These are phyloP conservation scores for Enoplosus armatus DNA, from an alignment of 2,797 vertebrate genomes.

Conservation along the genomic window DNA sequence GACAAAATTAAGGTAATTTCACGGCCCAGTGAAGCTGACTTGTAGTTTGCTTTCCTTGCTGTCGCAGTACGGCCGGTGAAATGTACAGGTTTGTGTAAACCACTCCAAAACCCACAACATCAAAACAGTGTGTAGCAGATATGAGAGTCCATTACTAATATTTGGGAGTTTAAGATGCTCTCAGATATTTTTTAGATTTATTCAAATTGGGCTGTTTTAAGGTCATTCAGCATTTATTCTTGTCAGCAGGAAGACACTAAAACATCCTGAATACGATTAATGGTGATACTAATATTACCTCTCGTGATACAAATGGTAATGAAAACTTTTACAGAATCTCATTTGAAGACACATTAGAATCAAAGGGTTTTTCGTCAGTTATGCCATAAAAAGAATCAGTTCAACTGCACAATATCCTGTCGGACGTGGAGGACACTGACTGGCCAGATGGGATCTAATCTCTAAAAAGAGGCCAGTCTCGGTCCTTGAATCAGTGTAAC, in stretches of 20 bases:
- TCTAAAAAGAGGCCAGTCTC: not conserved
- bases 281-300: not conserved
- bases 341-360: not conserved
- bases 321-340: not conserved
- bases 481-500: conserved; percentile 7
- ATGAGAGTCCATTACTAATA: not conserved
- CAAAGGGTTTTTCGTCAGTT: not conserved
- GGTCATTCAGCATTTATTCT: not conserved
- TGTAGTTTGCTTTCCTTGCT: conserved; percentile 56
- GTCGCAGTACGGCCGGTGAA: conserved; percentile 36
- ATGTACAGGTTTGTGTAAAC: conserved; percentile 28
- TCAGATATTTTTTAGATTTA: not conserved
- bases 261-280: not conserved
- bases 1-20: conserved; percentile 77
- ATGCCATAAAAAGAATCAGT: conserved; percentile 7
- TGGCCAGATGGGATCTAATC: conserved; percentile 13
- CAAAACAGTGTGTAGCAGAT: not conserved
- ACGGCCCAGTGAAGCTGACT: conserved; percentile 68
- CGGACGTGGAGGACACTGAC: not conserved
- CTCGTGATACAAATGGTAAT: not conserved
- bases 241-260: not conserved
- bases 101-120: not conserved
- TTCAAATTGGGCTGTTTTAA: not conserved
- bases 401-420: not conserved
- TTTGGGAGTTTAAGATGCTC: not conserved